These are phyloP conservation scores for Pasiphila rectangulata DNA, from an alignment of 2,888 invertebrate species.

Conservation along the genomic window DNA sequence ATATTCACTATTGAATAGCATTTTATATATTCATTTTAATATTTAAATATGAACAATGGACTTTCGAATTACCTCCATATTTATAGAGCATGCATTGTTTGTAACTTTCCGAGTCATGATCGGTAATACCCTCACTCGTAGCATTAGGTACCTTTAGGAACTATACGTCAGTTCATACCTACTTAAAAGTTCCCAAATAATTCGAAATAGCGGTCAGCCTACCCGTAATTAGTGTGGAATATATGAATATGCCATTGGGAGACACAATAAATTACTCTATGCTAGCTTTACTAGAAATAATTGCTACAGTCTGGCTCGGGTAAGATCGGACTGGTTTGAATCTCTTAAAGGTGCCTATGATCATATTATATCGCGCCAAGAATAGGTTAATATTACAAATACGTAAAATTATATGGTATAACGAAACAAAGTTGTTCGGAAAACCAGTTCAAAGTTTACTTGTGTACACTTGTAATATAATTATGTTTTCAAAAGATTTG, in stretches of 20 bases:
- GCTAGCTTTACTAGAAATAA: neutral
- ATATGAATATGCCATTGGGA: neutral
- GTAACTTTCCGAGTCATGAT: too few relatives aligned
- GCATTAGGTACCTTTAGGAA: too few relatives aligned
- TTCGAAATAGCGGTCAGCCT: neutral
- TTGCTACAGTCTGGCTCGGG: neutral
- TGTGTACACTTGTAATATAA: neutral
- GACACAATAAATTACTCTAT: constrained; percentile 2
- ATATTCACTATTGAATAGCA: neutral
- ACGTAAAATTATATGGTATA: too few relatives aligned
- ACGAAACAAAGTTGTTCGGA: neutral
- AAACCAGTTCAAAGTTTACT: neutral
- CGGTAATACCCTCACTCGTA: too few relatives aligned
- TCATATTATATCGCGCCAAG: too few relatives aligned
- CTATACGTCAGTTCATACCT: too few relatives aligned
- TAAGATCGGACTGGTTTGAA: neutral
- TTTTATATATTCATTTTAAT: neutral
- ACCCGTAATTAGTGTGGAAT: neutral
- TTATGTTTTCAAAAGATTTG: too few relatives aligned
- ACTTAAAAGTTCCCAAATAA: neutral
- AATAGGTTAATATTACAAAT: too few relatives aligned
- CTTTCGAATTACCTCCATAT: too few relatives aligned
- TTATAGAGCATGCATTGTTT: too few relatives aligned
- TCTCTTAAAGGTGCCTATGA: too few relatives aligned
- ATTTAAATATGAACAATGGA: too few relatives aligned